Evolutionary conservation across 2,888 invertebrate species (phyloP), one percentile per base, ranked within the genome.

Genomic region (Sympetrum striolatum): DNA sequence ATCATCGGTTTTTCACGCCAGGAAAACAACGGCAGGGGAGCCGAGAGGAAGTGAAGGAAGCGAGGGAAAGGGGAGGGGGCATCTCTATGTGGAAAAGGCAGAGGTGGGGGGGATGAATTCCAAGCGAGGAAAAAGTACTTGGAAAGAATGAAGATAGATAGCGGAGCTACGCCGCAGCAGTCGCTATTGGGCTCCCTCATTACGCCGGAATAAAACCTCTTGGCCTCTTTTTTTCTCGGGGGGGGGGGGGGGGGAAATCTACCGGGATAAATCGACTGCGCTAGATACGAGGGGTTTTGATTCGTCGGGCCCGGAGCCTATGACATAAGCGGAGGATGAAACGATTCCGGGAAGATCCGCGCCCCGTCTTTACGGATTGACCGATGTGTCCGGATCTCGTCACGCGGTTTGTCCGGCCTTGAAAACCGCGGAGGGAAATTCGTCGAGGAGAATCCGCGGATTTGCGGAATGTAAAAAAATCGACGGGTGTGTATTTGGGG

Each of bases 1-100:
- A 86, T 86, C 86, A 86, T 86, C 86, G 86, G 86, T 64, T 86
- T 60, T 86, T 86, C 86, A 86, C 86, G 86, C 86, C 86, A 86
- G 60, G 86, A 58, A 86, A 64, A 64, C 86, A 86, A 58, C 82
- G 82, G 58, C 81, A 81, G 81, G 82, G 35, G 82, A 81, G 53
- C 15, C 14, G 31, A n/a, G 14, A 58, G 73, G 73, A 73, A 73
- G 73, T 31, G 31, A 31, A 5, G 73, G 31, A 25, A 12, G 25
- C 12, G 73, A 2, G 3, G n/a, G 64, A 14, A 12, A 18, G 60
- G 60, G 5, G 60, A 18, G 60, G 60, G n/a, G 53, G 31, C 25
- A 15, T 18, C 0, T 6, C 80, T 53, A 58, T 14, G 81, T 53
- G 82, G 82, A 82, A 82, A 82, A 82, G 58, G 82, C 82, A 53